Evolutionary conservation across 2,113 vertebrate species (phyloP), one percentile per base, ranked within the genome.

Genomic region (Haemorhous mexicanus): DNA sequence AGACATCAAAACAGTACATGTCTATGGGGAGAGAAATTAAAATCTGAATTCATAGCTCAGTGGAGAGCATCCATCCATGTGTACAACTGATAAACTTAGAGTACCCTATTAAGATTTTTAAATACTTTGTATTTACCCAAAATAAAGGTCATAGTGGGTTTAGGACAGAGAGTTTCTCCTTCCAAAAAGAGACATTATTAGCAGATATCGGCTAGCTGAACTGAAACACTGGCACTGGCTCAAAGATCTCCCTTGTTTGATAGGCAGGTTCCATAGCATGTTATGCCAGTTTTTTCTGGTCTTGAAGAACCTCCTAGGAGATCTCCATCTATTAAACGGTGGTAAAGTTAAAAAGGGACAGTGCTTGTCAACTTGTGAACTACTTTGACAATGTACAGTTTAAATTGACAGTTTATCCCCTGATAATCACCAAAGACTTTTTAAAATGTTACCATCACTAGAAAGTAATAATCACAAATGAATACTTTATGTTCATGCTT

Each of bases 401-500:
- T n/a, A n/a, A n/a, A n/a, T n/a, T n/a, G n/a, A n/a, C 32, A 63
- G 16, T 84, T 63, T 81, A 84, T 95, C 84, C 50, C 50, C 52
- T 87, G 80, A 87, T 77, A 89, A 39, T 61, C 56, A 55, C 43
- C 27, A 46, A 95, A 81, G 50, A 95, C 87, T 52, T 59, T 73
- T 72, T 56, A 56, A 82, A 74, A 72, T 59, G 47, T 75, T 44
- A 89, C 55, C 66, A 44, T 82, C n/a, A 78, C 58, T 96, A 55
- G 73, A 86, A 96, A 96, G 81, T 70, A 94, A 92, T 93, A 76
- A 94, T 87, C 16, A 30, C 35, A 84, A 92, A 78, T 49, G 28
- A 21, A 20, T 89, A 53, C 95, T 94, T 96, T 93, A 86, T 92
- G 59, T 93, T 92, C 80, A 39, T 70, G 32, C 49, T 93, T 90